Base-by-base conservation (phyloP, 1,140 invertebrate species). In the Hyles euphorbiae region DNA sequence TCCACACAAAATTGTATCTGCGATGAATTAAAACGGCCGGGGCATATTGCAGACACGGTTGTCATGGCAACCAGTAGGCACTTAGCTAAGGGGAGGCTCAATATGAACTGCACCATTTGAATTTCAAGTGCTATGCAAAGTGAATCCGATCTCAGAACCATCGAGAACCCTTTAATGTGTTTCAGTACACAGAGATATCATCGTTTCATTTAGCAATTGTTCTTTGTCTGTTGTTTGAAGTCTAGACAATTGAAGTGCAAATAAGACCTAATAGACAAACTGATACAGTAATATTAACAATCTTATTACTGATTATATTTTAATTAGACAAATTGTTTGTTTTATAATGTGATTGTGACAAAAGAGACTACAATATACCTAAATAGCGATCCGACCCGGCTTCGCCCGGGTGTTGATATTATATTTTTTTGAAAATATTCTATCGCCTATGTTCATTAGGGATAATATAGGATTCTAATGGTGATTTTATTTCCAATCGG, bases 101-200 rank as follows among this genome's bases (percentile, higher is more conserved):
- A 81, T 85, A 83, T 81, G 70, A 79, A 78, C 73, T 81, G 78
- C 74, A 80, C 72, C 68, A 83, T 83, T 85, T 85, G 80, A 83
- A 83, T 80, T 80, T 80, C 77, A 83, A 85, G 82, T 74, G 78
- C 74, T 85, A 77, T 80, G 80, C 80, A 85, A 85, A 85, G 77
- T 67, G 77, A 72, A 75, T 63, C 72, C 69, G 72, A 73, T 72
- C 71, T 67, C 48, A 71, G 64, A 67, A 59, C 76, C 60, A 68
- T 69, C 63, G 65, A 68, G 65, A 70, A 69, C 62, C 67, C 63
- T 72, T 73, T 74, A 74, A 74, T 72, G 69, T 73, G 47, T 70
- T 66, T 67, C 62, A 58, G 68, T 57, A 68, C 72, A 75, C 72
- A 76, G 54, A 59, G 63, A 67, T 69, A 68, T 71, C 57, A 61